These are phyloP conservation scores for Pseudomyrmex gracilis DNA, from an alignment of 1,140 invertebrate species.

Conservation along the genomic window DNA sequence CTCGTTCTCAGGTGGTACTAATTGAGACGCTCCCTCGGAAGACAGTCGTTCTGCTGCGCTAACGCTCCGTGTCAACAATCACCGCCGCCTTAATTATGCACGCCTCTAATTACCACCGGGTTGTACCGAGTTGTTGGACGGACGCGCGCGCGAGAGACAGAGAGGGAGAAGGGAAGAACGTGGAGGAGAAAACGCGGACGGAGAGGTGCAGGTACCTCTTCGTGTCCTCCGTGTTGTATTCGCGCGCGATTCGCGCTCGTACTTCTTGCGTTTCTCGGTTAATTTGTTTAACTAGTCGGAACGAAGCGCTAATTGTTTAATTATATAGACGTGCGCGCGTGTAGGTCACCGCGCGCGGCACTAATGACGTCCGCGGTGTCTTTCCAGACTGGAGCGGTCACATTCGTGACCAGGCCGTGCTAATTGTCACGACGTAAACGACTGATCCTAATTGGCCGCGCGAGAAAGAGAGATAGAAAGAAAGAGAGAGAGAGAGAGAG, in stretches of 20 bases:
- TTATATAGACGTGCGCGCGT: conserved; percentile 69
- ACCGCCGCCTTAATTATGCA: conserved; percentile 78
- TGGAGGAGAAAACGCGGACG: neutral
- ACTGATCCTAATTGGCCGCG: conserved; percentile 65
- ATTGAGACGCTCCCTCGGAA: conserved; percentile 81
- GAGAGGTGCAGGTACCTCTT: conserved; percentile 2
- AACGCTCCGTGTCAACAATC: conserved; percentile 81
- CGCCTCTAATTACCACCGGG: conserved; percentile 80
- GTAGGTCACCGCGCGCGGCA: conserved; percentile 17
- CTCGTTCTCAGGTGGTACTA: conserved; percentile 73
- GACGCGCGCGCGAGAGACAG: neutral
- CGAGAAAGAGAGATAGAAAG: conserved; percentile 17
- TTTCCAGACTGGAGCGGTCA: conserved; percentile 2
- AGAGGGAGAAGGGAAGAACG: no score
- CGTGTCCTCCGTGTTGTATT: conserved; percentile 6
- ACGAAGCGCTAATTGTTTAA: conserved; percentile 76
- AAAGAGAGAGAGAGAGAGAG: conserved; percentile 42
- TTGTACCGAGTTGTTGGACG: conserved; percentile 39
- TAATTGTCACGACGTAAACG: conserved; percentile 71
- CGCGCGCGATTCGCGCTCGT: conserved; percentile 8
- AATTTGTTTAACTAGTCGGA: conserved; percentile 80
- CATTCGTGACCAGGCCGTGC: conserved; percentile 64
- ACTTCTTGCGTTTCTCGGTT: conserved; percentile 59
- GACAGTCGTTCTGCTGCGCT: conserved; percentile 78
- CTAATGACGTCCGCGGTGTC: conserved; percentile 52